phyloP scores from a whole-genome alignment of 1,140 invertebrate species.

The Solenopsis fugax region DNA sequence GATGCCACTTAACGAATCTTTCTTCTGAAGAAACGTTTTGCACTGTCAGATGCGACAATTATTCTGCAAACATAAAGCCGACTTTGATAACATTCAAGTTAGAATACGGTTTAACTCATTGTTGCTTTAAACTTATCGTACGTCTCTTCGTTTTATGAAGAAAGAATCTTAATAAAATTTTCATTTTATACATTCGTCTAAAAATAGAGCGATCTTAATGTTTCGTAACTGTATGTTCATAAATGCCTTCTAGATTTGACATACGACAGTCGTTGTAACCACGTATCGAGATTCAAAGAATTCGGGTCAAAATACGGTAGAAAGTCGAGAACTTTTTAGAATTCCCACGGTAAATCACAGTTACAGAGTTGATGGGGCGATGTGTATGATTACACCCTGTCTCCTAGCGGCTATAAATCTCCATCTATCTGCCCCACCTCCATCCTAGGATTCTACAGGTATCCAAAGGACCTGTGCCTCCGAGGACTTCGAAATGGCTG shows the following conservation, averaged over 20 bases:
- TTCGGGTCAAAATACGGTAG: conserved; percentile 58
- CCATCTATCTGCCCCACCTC: conserved; percentile 69
- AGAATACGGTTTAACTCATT: not conserved
- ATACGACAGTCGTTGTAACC: conserved; percentile 25
- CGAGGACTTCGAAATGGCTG: conserved; percentile 70
- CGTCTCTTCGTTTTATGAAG: not conserved
- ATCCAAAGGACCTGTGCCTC: conserved; percentile 67
- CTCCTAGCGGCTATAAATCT: conserved; percentile 84
- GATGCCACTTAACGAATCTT: conserved; percentile 76
- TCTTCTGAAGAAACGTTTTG: conserved; percentile 40
- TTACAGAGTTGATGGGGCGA: conserved; percentile 84
- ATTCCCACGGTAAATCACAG: conserved; percentile 86
- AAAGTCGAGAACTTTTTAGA: conserved; percentile 77
- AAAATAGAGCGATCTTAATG: conserved; percentile 3
- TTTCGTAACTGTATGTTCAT: not conserved
- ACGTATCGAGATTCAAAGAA: conserved; percentile 34
- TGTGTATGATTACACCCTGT: conserved; percentile 86
- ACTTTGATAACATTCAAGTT: conserved; percentile 43
- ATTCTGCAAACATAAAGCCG: conserved; percentile 58
- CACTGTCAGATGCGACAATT: conserved; percentile 67
- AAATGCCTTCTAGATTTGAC: conserved; percentile 33
- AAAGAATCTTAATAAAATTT: not conserved
- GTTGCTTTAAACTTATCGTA: not conserved
- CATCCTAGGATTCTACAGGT: conserved; percentile 76
- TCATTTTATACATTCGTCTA: not conserved